A percentile compares a stretch with the other conserved stretches of the same genome.
These are phyloP conservation scores for Alligator mississippiensis DNA, from an alignment of 2,113 vertebrate species.

Conservation along the genomic window DNA sequence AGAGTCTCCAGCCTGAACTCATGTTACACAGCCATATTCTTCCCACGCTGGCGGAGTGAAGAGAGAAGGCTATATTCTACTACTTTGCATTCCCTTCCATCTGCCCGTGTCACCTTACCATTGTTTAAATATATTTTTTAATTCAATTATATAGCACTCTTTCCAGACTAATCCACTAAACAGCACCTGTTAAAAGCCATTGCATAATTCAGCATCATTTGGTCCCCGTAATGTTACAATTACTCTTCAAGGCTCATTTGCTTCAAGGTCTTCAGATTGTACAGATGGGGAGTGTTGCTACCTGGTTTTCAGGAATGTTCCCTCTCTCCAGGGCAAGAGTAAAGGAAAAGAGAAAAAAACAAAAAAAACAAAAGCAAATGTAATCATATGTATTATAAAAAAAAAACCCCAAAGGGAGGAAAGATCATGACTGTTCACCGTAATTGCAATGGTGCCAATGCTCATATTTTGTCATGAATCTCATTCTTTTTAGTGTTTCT, in stretches of 20 bases:
- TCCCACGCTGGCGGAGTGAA: neutral
- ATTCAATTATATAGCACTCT: neutral
- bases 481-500: slow-evolving; percentile 49
- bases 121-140: slow-evolving; percentile 1
- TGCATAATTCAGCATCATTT: slow-evolving; percentile 70
- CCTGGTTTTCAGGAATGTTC: slow-evolving; percentile 72
- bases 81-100: neutral
- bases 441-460: neutral
- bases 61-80: neutral
- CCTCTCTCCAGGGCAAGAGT: neutral
- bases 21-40: neutral
- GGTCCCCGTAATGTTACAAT: slow-evolving; percentile 65
- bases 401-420: slow-evolving; percentile 49
- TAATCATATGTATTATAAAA: slow-evolving; percentile 51
- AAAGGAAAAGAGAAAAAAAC: slow-evolving; percentile 18
- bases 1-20: neutral
- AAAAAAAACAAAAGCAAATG: neutral
- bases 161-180: slow-evolving; percentile 11
- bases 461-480: slow-evolving; percentile 43
- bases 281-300: slow-evolving; percentile 54
- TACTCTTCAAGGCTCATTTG: slow-evolving; percentile 74
- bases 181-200: neutral
- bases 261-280: slow-evolving; percentile 63
- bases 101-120: neutral
- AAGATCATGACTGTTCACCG: slow-evolving; percentile 24